Conservation (phyloP, 1,140 invertebrate genomes). For the Penaeus indicus region DNA sequence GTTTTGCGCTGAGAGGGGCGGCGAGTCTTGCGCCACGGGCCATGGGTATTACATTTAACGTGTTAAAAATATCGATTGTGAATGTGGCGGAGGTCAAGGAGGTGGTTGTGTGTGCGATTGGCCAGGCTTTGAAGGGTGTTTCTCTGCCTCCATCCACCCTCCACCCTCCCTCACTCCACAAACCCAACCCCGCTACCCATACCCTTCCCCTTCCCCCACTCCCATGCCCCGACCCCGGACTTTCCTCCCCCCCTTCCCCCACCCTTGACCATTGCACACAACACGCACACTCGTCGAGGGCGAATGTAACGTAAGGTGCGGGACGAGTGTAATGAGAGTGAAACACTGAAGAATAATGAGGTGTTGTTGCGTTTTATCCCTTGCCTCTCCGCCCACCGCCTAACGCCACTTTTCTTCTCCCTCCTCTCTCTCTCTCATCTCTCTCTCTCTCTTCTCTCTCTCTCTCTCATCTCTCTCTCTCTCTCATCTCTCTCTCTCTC, state of each 20-base stretch:
- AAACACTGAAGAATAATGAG: too few species aligned
- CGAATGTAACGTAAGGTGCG: too few species aligned
- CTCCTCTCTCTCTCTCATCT: neutral
- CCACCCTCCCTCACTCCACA: neutral
- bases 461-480: conserved; percentile 1
- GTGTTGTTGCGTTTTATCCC: too few species aligned
- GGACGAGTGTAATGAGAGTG: too few species aligned
- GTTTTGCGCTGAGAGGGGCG: too few species aligned
- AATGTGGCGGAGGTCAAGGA: too few species aligned
- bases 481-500: neutral
- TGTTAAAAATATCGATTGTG: too few species aligned
- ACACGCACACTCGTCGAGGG: too few species aligned
- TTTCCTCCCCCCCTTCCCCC: neutral
- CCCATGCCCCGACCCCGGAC: too few species aligned
- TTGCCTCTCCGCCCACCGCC: neutral
- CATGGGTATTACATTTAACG: too few species aligned
- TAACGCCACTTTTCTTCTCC: neutral
- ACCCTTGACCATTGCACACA: neutral
- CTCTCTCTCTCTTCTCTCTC: neutral
- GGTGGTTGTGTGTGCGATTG: neutral
- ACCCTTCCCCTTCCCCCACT: neutral
- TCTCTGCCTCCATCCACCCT: neutral
- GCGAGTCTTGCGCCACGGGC: too few species aligned
- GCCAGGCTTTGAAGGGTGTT: neutral
- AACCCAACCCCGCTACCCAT: neutral